Conservation (phyloP, 2,888 invertebrate species). For the Mesorhabditis sp. region DNA sequence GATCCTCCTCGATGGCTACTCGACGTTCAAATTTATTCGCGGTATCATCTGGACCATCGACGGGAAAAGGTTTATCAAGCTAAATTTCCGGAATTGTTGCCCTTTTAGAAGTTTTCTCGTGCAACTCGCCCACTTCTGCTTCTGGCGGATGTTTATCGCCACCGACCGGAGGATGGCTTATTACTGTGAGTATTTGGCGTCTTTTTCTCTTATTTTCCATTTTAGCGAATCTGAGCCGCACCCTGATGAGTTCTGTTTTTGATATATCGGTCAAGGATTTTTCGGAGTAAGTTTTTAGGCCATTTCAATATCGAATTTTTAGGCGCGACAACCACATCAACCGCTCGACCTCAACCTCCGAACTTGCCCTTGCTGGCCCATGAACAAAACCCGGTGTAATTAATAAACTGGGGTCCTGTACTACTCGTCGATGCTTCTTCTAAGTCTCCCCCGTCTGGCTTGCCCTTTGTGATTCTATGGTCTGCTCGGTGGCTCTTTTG, state of each 20-base stretch:
- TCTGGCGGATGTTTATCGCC: slow-evolving; percentile 23
- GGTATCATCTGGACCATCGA: slow-evolving; percentile 18
- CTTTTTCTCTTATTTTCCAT: not conserved
- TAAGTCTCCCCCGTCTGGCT: too few species aligned
- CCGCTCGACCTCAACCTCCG: too few species aligned
- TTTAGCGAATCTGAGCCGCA: not conserved
- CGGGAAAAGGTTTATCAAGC: slow-evolving; percentile 17
- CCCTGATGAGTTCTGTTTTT: not conserved
- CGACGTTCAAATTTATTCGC: slow-evolving; percentile 25
- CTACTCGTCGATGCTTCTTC: too few species aligned
- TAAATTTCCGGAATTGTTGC: not conserved
- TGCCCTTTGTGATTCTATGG: too few species aligned
- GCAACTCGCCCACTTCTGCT: slow-evolving; percentile 21
- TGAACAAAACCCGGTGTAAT: too few species aligned
- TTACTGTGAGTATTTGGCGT: slow-evolving; percentile 5
- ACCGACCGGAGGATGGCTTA: slow-evolving; percentile 12
- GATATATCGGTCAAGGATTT: not conserved
- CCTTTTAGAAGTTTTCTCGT: slow-evolving; percentile 16
- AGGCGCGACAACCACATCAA: too few species aligned
- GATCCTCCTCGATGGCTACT: slow-evolving; percentile 24
- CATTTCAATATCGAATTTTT: too few species aligned
- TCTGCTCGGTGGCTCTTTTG: not conserved
- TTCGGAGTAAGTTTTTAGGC: not conserved
- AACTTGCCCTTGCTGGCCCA: too few species aligned
- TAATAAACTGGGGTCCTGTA: too few species aligned